phyloP scores from a whole-genome alignment of 37 sponge, comb jelly and placozoan genomes.

The Aphrocallistes beatrix region DNA sequence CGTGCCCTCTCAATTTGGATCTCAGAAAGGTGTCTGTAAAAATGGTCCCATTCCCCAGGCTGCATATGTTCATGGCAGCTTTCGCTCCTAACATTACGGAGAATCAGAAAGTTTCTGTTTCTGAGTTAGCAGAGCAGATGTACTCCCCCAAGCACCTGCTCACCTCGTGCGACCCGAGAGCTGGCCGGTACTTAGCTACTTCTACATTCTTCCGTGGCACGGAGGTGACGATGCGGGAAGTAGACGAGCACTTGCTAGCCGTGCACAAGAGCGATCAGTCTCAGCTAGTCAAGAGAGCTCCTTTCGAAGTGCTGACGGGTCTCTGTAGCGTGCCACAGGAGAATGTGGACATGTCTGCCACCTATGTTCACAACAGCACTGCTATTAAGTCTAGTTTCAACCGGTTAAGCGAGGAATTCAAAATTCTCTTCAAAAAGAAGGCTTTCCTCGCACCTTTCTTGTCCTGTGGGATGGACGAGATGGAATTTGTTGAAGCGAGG shows the following conservation, averaged over 20 bases:
- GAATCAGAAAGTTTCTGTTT: constrained; percentile 84
- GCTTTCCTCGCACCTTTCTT: constrained; percentile 99
- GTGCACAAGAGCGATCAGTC: constrained; percentile 98
- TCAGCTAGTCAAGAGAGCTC: constrained; percentile 84
- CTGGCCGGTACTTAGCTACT: constrained; percentile 92
- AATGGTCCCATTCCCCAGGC: constrained; percentile 99
- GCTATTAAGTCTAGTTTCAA: constrained; percentile 98
- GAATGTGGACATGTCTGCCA: constrained; percentile 93
- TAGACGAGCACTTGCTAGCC: constrained; percentile 93
- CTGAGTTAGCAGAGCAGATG: constrained; percentile 98
- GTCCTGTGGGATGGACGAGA: constrained; percentile 80
- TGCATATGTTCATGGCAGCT: constrained; percentile 99
- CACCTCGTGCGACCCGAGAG: constrained; percentile 98
- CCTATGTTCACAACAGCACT: constrained; percentile 98
- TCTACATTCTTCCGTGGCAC: constrained; percentile 96
- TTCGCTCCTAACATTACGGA: constrained; percentile 98
- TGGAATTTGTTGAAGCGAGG: constrained; percentile 98
- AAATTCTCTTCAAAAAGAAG: constrained; percentile 95
- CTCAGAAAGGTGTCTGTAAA: constrained; percentile 82
- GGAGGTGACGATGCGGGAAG: constrained; percentile 99
- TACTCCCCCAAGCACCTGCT: constrained; percentile 99
- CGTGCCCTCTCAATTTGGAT: constrained; percentile 94
- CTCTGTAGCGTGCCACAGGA: constrained; percentile 96
- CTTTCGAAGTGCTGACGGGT: constrained; percentile 98
- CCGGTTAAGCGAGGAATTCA: constrained; percentile 99